These are phyloP conservation scores for Syrrhaptes paradoxus DNA, from an alignment of 2,113 vertebrate species.

Conservation along the genomic window DNA sequence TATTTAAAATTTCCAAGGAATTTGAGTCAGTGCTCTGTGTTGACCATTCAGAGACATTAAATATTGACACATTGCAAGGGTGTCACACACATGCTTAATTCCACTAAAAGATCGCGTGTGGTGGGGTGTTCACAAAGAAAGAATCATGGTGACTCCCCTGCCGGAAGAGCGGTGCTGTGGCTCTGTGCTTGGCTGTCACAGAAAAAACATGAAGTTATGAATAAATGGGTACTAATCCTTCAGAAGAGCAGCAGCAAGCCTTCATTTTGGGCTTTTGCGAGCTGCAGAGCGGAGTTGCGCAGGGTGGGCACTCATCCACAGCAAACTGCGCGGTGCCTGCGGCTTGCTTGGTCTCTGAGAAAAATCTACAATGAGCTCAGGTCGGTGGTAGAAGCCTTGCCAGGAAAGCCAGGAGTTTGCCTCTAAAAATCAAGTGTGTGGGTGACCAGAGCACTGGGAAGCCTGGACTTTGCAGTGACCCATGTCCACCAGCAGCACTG, in stretches of 20 bases:
- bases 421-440: not conserved
- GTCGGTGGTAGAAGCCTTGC: not conserved
- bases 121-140: not conserved
- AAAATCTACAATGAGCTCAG: not conserved
- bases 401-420: not conserved
- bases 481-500: not conserved
- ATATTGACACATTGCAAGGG: not conserved
- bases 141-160: not conserved
- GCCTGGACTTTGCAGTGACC: not conserved
- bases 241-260: not conserved
- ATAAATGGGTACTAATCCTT: not conserved
- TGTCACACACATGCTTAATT: not conserved
- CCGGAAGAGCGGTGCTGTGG: not conserved
- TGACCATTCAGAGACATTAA: not conserved
- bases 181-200: not conserved
- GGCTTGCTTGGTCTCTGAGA: fast-evolving
- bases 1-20: not conserved
- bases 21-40: not conserved
- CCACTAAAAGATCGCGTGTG: not conserved
- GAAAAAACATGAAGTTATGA: not conserved
- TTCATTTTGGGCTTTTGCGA: not conserved
- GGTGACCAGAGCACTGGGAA: fast-evolving
- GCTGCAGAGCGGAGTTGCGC: fast-evolving
- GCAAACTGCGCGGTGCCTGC: fast-evolving
- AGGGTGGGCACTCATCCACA: not conserved